Base-by-base conservation (phyloP, 2,113 vertebrate species). In the Dipodomys spectabilis region DNA sequence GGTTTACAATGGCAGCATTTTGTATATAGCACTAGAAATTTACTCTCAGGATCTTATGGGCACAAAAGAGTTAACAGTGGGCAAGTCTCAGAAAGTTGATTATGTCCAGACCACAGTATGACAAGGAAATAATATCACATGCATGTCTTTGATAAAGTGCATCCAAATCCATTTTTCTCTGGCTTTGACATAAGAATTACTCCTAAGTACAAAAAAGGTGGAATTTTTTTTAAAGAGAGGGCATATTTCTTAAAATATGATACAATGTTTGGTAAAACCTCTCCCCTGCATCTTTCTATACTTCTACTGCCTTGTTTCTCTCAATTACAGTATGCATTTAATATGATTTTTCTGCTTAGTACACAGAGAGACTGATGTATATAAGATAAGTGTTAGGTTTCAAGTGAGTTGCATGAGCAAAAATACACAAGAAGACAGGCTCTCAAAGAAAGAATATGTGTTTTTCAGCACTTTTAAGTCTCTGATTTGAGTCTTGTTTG, bases 321-420 rank as follows among this genome's bases (percentile, higher is more conserved):
- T 94, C 62, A 90, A 72, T 79, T 86, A 67, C 2, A 88, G 65
- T 80, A 20, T n/a, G 39, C 88, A 90, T 87, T 78, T 32, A 85
- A 96, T 92, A 80, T 72, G 85, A 83, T 86, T 69, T 39, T 94
- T 64, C 88, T 94, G n/a, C 84, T 86, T 92, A 88, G 44, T 86
- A 92, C 68, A 68, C 88, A 83, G 79, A 82, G 67, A 67, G 53
- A 71, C 65, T 68, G 53, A 86, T 81, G 12, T 68, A 68, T 39
- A 39, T 39, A 39, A 39, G 39, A 6, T 39, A 68, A 44, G 32
- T 62, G 75, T 16, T 78, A 86, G 30, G 27, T 18, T 95, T 71
- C 79, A 96, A 92, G 81, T 65, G 45, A 87, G 77, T 77, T 86
- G 53, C 32, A 32, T 89, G 27, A 80, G 67, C 91, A 96, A 49